Conservation (phyloP, 2,113 vertebrate species). For the Bubo scandiacus region DNA sequence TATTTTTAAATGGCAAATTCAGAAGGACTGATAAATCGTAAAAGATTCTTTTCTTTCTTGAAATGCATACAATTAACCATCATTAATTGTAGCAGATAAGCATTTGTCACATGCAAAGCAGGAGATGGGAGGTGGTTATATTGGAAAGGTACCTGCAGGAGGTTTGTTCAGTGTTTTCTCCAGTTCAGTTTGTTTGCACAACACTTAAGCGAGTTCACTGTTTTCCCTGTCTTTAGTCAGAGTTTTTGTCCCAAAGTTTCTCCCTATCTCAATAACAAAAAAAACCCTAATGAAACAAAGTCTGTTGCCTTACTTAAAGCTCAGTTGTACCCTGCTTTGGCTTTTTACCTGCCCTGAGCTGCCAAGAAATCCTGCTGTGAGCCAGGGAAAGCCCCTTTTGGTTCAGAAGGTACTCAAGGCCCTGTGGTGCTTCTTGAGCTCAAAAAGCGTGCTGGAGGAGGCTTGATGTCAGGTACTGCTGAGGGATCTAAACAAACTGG, state of each 20-base stretch:
- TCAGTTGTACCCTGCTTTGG: neutral
- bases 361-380: neutral
- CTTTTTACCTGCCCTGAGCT: neutral
- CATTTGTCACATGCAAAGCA: neutral
- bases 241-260: neutral
- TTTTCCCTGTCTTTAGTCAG: neutral
- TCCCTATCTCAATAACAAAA: neutral
- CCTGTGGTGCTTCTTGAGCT: neutral
- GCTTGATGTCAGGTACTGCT: neutral
- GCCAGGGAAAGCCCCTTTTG: neutral
- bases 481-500: neutral
- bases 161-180: neutral
- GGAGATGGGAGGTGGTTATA: rapidly evolving
- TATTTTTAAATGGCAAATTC: neutral
- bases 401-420: neutral
- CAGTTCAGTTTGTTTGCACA: neutral
- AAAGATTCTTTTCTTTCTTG: neutral
- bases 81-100: neutral
- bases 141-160: neutral
- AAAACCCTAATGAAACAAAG: neutral
- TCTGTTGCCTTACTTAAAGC: neutral
- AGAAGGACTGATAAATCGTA: neutral
- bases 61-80: neutral
- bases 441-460: neutral
- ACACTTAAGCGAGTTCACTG: neutral